Conservation (phyloP, 2,797 vertebrate species). For the Aldrovandia affinis region DNA sequence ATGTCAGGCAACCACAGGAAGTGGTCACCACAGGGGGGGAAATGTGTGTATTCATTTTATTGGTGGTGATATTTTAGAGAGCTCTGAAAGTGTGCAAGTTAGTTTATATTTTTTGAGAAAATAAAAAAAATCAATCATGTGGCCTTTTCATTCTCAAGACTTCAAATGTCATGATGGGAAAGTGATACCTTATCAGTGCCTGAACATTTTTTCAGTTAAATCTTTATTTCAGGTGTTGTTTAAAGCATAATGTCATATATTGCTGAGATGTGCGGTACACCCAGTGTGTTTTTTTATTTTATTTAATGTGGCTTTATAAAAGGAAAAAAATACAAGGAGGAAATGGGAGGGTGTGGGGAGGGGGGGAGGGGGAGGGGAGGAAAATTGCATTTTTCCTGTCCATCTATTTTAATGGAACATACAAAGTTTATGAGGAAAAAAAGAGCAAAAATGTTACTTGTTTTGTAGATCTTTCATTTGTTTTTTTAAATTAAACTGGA, state of each 20-base stretch:
- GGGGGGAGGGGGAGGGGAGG: too few relatives aligned
- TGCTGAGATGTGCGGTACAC: conserved; percentile 50
- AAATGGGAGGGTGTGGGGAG: neutral
- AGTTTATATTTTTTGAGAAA: conserved; percentile 21
- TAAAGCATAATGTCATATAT: conserved; percentile 45
- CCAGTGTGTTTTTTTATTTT: conserved; percentile 66
- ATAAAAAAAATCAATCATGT: conserved; percentile 77
- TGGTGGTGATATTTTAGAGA: conserved; percentile 10
- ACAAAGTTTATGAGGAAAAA: neutral
- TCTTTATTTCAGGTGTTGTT: conserved; percentile 50
- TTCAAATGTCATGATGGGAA: conserved; percentile 80
- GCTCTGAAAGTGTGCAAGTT: conserved; percentile 30
- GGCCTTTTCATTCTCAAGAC: conserved; percentile 87
- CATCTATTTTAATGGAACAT: conserved; percentile 69
- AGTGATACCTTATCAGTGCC: conserved; percentile 87
- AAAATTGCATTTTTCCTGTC: conserved; percentile 64
- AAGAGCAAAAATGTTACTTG: conserved; percentile 68
- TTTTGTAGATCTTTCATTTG: conserved; percentile 73
- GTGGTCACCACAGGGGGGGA: conserved; percentile 1
- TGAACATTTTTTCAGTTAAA: conserved; percentile 79
- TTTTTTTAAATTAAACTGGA: conserved; percentile 67
- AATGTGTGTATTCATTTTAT: neutral
- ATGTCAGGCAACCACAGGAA: conserved; percentile 15
- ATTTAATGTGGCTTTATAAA: conserved; percentile 64
- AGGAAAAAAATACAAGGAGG: conserved; percentile 61